phyloP scores from a whole-genome alignment of 35 echinoderm and acorn worm genomes.

The Apostichopus parvimensis region DNA sequence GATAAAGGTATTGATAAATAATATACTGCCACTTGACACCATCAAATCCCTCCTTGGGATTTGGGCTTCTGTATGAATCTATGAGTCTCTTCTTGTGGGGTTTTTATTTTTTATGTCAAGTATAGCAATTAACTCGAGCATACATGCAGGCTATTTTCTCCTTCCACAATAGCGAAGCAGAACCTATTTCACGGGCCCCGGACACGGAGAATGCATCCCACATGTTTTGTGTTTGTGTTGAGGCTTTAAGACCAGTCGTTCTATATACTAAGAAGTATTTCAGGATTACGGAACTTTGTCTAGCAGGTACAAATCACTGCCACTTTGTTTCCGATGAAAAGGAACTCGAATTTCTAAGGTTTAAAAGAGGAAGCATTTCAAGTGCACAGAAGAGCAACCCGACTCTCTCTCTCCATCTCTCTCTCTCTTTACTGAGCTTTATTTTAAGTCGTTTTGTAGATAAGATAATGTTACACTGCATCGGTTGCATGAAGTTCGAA shows the following conservation, averaged over 20 bases:
- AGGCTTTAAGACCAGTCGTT: not conserved
- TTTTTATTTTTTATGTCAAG: constrained; percentile 17
- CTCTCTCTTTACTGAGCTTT: too few relatives aligned
- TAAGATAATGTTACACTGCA: too few relatives aligned
- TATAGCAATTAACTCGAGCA: constrained; percentile 30
- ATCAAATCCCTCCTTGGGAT: constrained; percentile 20
- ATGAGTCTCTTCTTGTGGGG: not conserved
- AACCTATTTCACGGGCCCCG: constrained; percentile 36
- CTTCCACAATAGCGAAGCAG: constrained; percentile 30
- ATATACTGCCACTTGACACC: not conserved
- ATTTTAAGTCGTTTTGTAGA: too few relatives aligned
- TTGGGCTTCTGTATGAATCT: not conserved
- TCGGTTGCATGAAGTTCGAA: too few relatives aligned
- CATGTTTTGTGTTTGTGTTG: constrained; percentile 33
- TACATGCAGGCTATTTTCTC: not conserved
- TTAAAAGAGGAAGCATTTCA: constrained; percentile 15
- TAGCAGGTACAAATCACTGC: not conserved
- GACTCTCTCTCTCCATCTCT: too few relatives aligned
- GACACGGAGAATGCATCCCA: not conserved
- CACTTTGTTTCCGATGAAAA: not conserved
- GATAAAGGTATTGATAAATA: too few relatives aligned
- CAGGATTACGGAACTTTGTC: not conserved
- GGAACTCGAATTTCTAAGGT: not conserved
- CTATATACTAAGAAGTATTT: too few relatives aligned
- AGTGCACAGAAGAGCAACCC: not conserved